These are phyloP conservation scores for Nerophis ophidion DNA, from an alignment of 2,113 vertebrate genomes.

Conservation along the genomic window DNA sequence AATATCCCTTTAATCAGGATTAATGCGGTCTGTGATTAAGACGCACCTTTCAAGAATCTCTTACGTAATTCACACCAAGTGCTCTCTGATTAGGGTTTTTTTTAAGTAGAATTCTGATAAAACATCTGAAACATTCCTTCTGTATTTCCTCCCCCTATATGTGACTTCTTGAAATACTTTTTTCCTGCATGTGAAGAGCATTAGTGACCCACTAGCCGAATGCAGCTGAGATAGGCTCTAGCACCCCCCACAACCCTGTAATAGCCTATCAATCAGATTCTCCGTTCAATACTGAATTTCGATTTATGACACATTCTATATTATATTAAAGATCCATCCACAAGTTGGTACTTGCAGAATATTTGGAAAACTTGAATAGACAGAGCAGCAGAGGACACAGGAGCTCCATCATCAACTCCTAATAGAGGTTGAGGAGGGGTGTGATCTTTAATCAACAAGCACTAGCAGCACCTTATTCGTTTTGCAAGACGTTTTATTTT, in stretches of 20 bases:
- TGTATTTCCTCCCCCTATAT: no score
- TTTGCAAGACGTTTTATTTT: slow-evolving; percentile 21
- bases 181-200: no score
- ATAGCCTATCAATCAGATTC: slow-evolving; percentile 50
- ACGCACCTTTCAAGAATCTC: slow-evolving; percentile 38
- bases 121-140: no score
- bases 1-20: slow-evolving; percentile 59
- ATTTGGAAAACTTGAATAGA: no score
- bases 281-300: slow-evolving; percentile 4
- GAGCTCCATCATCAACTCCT: not conserved
- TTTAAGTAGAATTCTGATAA: not conserved
- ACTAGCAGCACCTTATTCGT: slow-evolving; percentile 57
- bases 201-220: no score
- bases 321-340: no score
- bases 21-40: slow-evolving; percentile 61
- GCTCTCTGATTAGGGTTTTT: slow-evolving; percentile 32
- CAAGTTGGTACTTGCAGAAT: no score
- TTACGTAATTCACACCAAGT: slow-evolving; percentile 24
- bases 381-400: not conserved
- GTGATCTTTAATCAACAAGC: slow-evolving; percentile 6
- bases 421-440: not conserved
- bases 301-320: no score
- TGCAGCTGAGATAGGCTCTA: no score
- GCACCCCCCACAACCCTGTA: no score
- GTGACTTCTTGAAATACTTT: no score